Evolutionary conservation across 2,797 vertebrate genomes (phyloP), one percentile per base, ranked within the genome.

Genomic region (Spinus olivaceus): DNA sequence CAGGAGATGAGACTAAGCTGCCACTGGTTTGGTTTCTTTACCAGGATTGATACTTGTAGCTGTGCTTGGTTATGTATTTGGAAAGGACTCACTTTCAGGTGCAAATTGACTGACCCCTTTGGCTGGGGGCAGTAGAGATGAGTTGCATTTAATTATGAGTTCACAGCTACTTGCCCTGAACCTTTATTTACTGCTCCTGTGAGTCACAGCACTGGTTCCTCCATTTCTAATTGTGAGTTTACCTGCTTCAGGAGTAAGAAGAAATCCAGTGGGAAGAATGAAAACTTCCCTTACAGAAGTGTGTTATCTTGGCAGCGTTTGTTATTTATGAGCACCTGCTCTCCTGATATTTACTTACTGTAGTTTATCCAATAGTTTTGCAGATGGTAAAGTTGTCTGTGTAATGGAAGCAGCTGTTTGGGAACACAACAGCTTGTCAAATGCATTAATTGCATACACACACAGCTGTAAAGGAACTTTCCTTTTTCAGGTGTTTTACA

Each of bases 241-340:
- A 54, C n/a, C 37, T 82, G 51, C 7, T 93, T 7, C 5, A 41
- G 56, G 42, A 60, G 37, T 33, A 37, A 73, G 60, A 32, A 42
- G 41, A 66, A 65, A 46, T 72, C 66, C 23, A 51, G 33, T 49
- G 67, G 72, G 51, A 51, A 41, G 25, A 74, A 35, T 19, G 23
- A 24, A 47, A 63, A 66, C 32, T 95, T 94, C 59, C 33, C 32
- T 24, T 70, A 21, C 33, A 32, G 54, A 60, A 81, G 41, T 51
- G 66, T 70, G 56, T 70, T 92, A 14, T n/a, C 63, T 90, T 91
- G 92, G 87, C 95, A 94, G 66, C 0, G 6, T 56, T 90, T 47
- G 44, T 84, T 93, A 88, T 95, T 97, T 94, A 95, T 94, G 80
- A 95, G 92, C 95, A 97, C 89, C 95, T 96, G 96, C 89, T 94